Conservation (phyloP, 2,888 invertebrate species). For the Noctuana brunneofusca region DNA sequence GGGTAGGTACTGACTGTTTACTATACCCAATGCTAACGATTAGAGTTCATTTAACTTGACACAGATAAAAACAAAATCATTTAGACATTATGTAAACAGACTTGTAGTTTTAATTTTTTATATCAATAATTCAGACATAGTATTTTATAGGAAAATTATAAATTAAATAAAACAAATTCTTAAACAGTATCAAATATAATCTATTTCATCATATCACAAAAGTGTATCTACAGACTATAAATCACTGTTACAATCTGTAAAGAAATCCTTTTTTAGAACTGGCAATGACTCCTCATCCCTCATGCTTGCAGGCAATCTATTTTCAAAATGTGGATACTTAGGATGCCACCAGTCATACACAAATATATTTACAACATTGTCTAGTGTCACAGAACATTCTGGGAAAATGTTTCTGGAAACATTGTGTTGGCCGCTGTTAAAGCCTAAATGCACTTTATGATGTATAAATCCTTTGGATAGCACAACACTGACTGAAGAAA, state of each 20-base stretch:
- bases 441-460: conserved; percentile 81
- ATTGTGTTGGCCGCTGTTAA: conserved; percentile 58
- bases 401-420: conserved; percentile 57
- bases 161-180: conserved; percentile 3
- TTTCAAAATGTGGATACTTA: conserved; percentile 68
- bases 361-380: conserved; percentile 58
- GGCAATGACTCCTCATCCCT: conserved; percentile 58
- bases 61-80: too few species aligned
- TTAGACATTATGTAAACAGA: too few species aligned
- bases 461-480: conserved; percentile 81
- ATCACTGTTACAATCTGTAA: conserved; percentile 46
- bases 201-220: conserved; percentile 21
- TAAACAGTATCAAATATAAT: conserved; percentile 31
- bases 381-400: conserved; percentile 59
- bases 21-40: too few species aligned
- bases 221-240: conserved; percentile 7
- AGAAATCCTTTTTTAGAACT: conserved; percentile 60
- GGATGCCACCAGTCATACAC: conserved; percentile 87
- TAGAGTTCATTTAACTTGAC: too few species aligned
- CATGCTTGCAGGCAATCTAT: conserved; percentile 49
- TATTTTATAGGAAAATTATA: too few species aligned
- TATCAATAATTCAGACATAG: too few species aligned
- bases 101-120: too few species aligned
- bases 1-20: too few species aligned
- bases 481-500: conserved; percentile 79